phyloP scores from a whole-genome alignment of 2,113 vertebrate species.

The Gambusia holbrooki region DNA sequence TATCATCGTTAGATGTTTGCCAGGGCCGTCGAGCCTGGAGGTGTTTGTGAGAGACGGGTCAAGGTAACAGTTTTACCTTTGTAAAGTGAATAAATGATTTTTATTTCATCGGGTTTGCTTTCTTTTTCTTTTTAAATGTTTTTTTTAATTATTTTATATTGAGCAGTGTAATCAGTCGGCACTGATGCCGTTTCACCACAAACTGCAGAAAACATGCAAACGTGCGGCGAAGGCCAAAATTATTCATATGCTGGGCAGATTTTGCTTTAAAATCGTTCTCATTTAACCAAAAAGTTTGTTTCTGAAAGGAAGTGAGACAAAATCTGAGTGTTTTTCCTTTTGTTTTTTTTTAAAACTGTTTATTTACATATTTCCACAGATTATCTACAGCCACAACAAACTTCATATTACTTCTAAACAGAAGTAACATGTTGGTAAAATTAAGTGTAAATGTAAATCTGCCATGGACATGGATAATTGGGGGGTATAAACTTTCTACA shows the following conservation, averaged over 20 bases:
- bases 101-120: constrained; percentile 78
- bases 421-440: background rate
- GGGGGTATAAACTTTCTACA: background rate
- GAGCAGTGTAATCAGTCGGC: background rate
- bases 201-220: constrained; percentile 6
- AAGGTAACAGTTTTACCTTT: constrained; percentile 88
- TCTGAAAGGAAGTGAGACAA: no score
- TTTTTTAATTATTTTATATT: constrained; percentile 6
- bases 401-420: no score
- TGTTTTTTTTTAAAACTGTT: no score
- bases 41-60: constrained; percentile 74
- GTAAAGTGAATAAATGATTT: constrained; percentile 92
- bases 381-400: no score
- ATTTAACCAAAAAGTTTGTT: no score
- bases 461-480: background rate
- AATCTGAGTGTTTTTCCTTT: no score
- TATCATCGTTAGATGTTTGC: constrained; percentile 78
- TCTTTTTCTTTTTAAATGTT: constrained; percentile 7
- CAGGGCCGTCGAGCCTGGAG: constrained; percentile 76
- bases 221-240: background rate
- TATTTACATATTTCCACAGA: no score
- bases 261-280: background rate
- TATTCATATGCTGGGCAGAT: background rate
- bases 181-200: constrained; percentile 24
- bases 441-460: background rate